Percentiles rank a stretch among this genome's conserved stretches.
Conservation (phyloP, 2,113 vertebrate genomes). For the Athene noctua region DNA sequence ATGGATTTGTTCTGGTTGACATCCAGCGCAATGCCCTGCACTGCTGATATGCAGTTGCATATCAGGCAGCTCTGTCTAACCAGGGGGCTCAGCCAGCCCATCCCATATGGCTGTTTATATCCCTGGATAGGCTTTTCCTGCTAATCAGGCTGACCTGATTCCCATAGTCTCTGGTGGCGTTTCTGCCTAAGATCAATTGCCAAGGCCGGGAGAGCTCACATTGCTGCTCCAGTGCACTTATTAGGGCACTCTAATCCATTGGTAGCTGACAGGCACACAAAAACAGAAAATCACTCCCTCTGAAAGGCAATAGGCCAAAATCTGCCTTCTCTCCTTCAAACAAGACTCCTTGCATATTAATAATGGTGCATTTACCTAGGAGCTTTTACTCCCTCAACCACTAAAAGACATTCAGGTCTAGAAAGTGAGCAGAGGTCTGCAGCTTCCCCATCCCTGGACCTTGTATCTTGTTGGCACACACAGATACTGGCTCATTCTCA, state of each 20-base stretch:
- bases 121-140: neutral
- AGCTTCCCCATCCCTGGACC: neutral
- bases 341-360: neutral
- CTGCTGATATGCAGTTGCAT: neutral
- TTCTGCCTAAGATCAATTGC: neutral
- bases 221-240: neutral
- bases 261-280: neutral
- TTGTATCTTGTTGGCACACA: accelerated
- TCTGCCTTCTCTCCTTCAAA: neutral
- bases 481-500: accelerated
- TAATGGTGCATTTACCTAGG: neutral
- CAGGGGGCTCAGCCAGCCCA: neutral
- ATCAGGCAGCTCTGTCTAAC: neutral
- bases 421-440: neutral
- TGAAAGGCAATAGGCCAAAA: neutral
- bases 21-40: neutral
- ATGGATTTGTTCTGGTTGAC: neutral
- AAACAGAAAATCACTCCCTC: neutral
- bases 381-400: neutral
- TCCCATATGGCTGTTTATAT: neutral
- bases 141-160: conserved; percentile 21
- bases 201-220: neutral
- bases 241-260: neutral
- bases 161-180: neutral
- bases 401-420: neutral